These are phyloP conservation scores for Notiomystis cincta DNA, from an alignment of 2,113 vertebrate species.

Conservation along the genomic window DNA sequence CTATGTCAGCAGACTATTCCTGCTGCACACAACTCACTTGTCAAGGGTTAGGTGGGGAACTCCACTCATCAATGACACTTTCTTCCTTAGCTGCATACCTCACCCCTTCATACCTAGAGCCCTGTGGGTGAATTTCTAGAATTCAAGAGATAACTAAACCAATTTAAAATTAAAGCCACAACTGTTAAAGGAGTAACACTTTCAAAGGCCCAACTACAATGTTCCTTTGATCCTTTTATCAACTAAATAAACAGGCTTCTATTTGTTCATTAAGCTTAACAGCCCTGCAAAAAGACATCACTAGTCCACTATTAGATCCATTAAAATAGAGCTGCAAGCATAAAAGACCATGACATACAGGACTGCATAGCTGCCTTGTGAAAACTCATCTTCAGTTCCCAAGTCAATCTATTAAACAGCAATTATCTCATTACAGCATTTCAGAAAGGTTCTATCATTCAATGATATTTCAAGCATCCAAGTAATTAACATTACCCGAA, in stretches of 20 bases:
- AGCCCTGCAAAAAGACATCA: neutral
- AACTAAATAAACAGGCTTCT: neutral
- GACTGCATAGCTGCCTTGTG: neutral
- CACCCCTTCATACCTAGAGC: neutral
- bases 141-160: neutral
- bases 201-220: neutral
- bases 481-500: neutral
- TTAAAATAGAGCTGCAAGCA: neutral
- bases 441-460: neutral
- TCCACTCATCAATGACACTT: neutral
- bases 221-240: neutral
- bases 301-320: neutral
- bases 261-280: neutral
- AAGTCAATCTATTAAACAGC: neutral
- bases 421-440: neutral
- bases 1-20: neutral
- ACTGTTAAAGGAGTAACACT: neutral
- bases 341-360: neutral
- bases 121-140: neutral
- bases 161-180: neutral
- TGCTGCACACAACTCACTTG: neutral
- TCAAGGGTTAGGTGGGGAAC: neutral
- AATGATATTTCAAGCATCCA: neutral
- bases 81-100: neutral
- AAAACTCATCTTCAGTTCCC: neutral